These are phyloP conservation scores for Drosophila falleni DNA, from an alignment of 2,888 invertebrate species.

Conservation along the genomic window DNA sequence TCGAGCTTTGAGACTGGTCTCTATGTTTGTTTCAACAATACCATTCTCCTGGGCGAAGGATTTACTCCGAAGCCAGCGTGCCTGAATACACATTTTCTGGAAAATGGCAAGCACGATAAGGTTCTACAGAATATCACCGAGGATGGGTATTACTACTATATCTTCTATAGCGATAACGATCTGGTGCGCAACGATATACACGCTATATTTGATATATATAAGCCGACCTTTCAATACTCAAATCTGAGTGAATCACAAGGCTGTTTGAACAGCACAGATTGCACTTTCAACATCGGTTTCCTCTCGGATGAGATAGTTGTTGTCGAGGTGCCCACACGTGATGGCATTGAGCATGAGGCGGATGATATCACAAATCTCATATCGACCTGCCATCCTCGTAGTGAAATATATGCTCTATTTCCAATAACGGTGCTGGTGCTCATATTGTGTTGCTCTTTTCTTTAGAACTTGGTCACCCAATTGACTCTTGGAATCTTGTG, in stretches of 20 bases:
- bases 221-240: constrained; percentile 92
- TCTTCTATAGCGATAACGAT: constrained; percentile 95
- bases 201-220: constrained; percentile 93
- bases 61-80: constrained; percentile 90
- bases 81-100: constrained; percentile 89
- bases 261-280: constrained; percentile 92
- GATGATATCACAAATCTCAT: constrained; percentile 90
- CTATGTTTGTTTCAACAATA: constrained; percentile 91
- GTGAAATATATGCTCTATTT: constrained; percentile 92
- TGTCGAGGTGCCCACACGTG: constrained; percentile 93
- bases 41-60: constrained; percentile 90
- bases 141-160: constrained; percentile 95
- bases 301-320: constrained; percentile 92
- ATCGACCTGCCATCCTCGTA: constrained; percentile 92
- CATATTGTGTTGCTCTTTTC: constrained; percentile 92
- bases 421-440: constrained; percentile 91
- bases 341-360: constrained; percentile 91
- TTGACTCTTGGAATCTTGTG: constrained; percentile 59
- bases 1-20: constrained; percentile 93
- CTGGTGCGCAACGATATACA: constrained; percentile 92
- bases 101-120: constrained; percentile 89
- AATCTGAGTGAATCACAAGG: constrained; percentile 85
- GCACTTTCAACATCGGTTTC: constrained; percentile 90
- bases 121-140: constrained; percentile 90
- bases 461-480: constrained; percentile 85